These are phyloP conservation scores for Cassiopea xamachana DNA, from an alignment of 30 jellyfish, hydroid and myxozoan species.

Conservation along the genomic window DNA sequence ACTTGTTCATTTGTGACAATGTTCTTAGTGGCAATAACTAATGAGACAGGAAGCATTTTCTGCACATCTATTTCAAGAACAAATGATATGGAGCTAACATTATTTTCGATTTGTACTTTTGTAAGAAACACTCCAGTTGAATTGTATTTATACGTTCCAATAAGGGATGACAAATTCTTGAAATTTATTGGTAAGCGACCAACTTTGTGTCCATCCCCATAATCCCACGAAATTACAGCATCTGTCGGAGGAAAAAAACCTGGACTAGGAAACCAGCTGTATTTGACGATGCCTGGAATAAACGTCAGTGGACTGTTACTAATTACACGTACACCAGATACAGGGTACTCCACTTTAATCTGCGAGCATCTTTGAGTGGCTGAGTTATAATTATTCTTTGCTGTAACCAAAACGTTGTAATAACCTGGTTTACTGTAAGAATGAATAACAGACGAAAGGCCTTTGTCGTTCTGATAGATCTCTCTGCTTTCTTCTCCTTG, in stretches of 20 bases:
- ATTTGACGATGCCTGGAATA: conserved; percentile 73
- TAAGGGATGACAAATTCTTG: conserved; percentile 15
- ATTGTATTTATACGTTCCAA: conserved; percentile 50
- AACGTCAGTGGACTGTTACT: conserved; percentile 84
- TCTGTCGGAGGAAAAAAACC: conserved; percentile 81
- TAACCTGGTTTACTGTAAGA: conserved; percentile 70
- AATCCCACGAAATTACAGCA: conserved; percentile 88
- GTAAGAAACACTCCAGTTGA: conserved; percentile 74
- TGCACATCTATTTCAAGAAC: conserved; percentile 79
- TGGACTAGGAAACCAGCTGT: conserved; percentile 61
- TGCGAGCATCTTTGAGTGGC: conserved; percentile 43
- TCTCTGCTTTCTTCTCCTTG: conserved; percentile 20
- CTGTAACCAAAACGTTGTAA: conserved; percentile 50
- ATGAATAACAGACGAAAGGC: conserved; percentile 17
- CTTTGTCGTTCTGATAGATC: background rate
- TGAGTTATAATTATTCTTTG: conserved; percentile 53
- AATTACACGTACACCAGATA: conserved; percentile 47
- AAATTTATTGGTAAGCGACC: conserved; percentile 39
- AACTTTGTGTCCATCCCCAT: conserved; percentile 85
- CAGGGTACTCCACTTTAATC: conserved; percentile 76
- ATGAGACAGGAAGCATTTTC: conserved; percentile 65
- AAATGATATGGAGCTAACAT: conserved; percentile 75
- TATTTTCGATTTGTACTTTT: conserved; percentile 57
- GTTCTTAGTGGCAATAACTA: conserved; percentile 17
- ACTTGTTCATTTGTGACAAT: background rate